Conservation (phyloP, 2,888 invertebrate genomes). For the Pemphredon lugubris region DNA sequence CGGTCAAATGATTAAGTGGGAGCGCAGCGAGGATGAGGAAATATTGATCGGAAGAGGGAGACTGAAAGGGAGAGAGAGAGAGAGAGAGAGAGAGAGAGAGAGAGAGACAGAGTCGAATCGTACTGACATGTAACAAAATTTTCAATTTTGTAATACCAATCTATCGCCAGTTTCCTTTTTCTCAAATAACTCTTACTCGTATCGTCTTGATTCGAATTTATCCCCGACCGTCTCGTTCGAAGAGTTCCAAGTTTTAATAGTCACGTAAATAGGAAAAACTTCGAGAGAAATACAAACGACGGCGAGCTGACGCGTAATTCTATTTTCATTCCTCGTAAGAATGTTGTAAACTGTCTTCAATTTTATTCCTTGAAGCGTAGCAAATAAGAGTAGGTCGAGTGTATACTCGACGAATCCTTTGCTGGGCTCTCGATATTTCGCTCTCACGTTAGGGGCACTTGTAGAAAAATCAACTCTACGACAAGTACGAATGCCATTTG, state of each 20-base stretch:
- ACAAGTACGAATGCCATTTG: slow-evolving; percentile 45
- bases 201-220: too few species aligned
- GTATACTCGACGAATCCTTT: slow-evolving; percentile 56
- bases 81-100: too few species aligned
- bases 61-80: too few species aligned
- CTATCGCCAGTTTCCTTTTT: too few species aligned
- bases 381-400: slow-evolving; percentile 59
- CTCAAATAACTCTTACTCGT: too few species aligned
- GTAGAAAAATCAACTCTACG: slow-evolving; percentile 57
- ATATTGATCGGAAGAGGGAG: not conserved
- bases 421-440: slow-evolving; percentile 59
- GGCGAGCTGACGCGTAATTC: slow-evolving; percentile 32
- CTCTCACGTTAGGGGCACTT: slow-evolving; percentile 26
- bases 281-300: not conserved
- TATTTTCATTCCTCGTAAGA: slow-evolving; percentile 13
- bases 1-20: not conserved
- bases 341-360: slow-evolving; percentile 44
- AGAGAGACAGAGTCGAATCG: too few species aligned
- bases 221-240: too few species aligned
- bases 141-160: too few species aligned
- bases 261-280: too few species aligned
- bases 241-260: too few species aligned
- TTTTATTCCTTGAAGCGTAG: slow-evolving; percentile 20
- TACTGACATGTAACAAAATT: too few species aligned
- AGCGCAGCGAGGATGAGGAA: not conserved